These are phyloP conservation scores for Drosophila ananassae DNA, from an alignment of 1,140 invertebrate genomes.

Conservation along the genomic window DNA sequence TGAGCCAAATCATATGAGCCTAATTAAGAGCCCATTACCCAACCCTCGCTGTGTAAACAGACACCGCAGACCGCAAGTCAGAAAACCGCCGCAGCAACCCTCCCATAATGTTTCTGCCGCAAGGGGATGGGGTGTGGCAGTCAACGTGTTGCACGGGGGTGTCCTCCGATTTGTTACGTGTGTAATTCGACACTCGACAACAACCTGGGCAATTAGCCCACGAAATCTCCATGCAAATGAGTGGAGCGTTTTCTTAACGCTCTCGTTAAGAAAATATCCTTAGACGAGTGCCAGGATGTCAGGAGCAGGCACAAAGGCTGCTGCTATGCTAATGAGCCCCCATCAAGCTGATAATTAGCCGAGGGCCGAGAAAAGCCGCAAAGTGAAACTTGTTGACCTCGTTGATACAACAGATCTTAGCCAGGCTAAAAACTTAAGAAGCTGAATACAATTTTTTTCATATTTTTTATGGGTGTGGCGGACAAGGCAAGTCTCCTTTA, in stretches of 20 bases:
- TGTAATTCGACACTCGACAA: slow-evolving; percentile 67
- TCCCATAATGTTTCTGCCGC: neutral
- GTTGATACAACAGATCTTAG: slow-evolving; percentile 32
- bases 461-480: neutral
- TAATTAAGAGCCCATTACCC: slow-evolving; percentile 80
- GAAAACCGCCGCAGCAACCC: slow-evolving; percentile 39
- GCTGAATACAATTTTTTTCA: slow-evolving; percentile 14
- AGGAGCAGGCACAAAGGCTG: slow-evolving; percentile 15
- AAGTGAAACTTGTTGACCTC: slow-evolving; percentile 63
- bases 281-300: slow-evolving; percentile 55
- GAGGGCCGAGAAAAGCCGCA: slow-evolving; percentile 52
- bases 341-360: slow-evolving; percentile 56
- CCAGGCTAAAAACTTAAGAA: slow-evolving; percentile 58
- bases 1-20: slow-evolving; percentile 57
- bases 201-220: slow-evolving; percentile 67
- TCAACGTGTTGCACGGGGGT: slow-evolving; percentile 28
- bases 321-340: slow-evolving; percentile 67
- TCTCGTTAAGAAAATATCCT: slow-evolving; percentile 48
- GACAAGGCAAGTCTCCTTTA: slow-evolving; percentile 6
- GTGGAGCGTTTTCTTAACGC: slow-evolving; percentile 26
- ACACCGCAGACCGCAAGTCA: slow-evolving; percentile 72
- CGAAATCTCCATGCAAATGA: slow-evolving; percentile 62
- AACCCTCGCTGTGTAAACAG: slow-evolving; percentile 61
- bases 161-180: slow-evolving; percentile 44
- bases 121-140: slow-evolving; percentile 26